Base-by-base conservation (phyloP, 2,888 invertebrate species). In the Lydus trimaculatus region DNA sequence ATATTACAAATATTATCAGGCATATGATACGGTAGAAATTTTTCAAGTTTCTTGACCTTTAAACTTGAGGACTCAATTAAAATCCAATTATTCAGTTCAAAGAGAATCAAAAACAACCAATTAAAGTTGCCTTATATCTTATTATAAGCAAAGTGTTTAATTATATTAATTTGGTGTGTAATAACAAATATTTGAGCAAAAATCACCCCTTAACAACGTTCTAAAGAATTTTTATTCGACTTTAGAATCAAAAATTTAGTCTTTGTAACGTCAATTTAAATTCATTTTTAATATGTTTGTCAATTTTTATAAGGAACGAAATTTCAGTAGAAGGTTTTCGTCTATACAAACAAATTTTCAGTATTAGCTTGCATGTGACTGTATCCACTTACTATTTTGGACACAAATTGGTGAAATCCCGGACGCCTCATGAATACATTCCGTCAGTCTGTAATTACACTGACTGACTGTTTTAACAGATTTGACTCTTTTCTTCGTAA, bases 21-120 rank as follows among this genome's bases (percentile, higher is more conserved):
- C 1, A 11, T n/a, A n/a, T 2, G 20, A 23, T 9, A 2, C 1
- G 0, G 28, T 28, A 25, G 0, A 43, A 43, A 43, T 13, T 5
- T 7, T 17, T 43, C 39, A 13, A 56, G 13, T 56, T 56, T 56
- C 15, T 15, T 28, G 11, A 52, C 23, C 5, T 52, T 23, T 25
- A 3, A 56, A 56, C 56, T 56, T 28, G 5, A 7, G n/a, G 28
- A 25, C 28, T 56, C 56, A 56, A 56, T 56, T 56, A 56, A 56
- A 56, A 56, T 56, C 56, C 25, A 56, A 56, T 56, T 56, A 56
- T 56, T 23, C 56, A 56, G 56, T 28, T 56, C 56, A 56, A 56
- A 56, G 56, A n/a, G 28, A 56, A 56, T 56, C 56, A 56, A 56
- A n/a, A 56, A 23, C 56, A 23, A 56, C 56, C 28, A 56, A 56